A percentile compares a stretch with the other conserved stretches of the same genome.
Evolutionary conservation across 2,113 vertebrate genomes (phyloP).

Genomic region (Cochlearius cochlearius): DNA sequence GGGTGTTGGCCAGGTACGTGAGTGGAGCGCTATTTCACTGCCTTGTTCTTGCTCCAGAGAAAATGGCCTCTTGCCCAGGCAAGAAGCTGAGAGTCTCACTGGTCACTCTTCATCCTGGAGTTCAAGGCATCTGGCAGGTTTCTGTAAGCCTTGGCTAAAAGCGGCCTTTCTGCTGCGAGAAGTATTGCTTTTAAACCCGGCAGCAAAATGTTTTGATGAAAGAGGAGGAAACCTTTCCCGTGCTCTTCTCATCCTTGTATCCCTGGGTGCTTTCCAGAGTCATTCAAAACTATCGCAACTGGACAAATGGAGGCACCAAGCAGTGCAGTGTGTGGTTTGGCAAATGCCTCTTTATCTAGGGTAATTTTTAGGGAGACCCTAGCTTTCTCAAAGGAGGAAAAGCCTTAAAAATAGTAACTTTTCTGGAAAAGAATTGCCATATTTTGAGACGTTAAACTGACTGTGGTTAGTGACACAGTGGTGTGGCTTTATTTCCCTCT

Average conservation of each 20-base stretch:
- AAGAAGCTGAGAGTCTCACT: neutral
- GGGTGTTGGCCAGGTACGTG: neutral
- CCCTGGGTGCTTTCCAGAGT: neutral
- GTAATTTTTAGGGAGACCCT: neutral
- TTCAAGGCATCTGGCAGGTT: neutral
- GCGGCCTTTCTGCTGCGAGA: neutral
- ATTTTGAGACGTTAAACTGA: neutral
- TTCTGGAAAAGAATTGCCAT: neutral
- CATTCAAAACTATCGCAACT: neutral
- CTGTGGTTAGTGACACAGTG: neutral
- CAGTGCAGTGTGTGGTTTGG: neutral
- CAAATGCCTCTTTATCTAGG: neutral
- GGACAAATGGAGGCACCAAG: neutral
- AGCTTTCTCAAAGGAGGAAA: neutral
- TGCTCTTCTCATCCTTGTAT: neutral
- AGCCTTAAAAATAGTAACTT: neutral
- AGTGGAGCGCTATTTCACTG: neutral
- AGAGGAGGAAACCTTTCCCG: neutral
- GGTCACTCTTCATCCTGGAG: neutral
- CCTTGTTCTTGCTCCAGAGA: neutral
- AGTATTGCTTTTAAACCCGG: neutral
- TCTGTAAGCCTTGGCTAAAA: neutral
- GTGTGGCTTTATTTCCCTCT: neutral
- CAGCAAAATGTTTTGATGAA: neutral
- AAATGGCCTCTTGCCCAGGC: neutral